Percentiles rank a stretch among this genome's conserved stretches.
Conservation (phyloP, 2,113 vertebrate genomes). For the Alligator mississippiensis region DNA sequence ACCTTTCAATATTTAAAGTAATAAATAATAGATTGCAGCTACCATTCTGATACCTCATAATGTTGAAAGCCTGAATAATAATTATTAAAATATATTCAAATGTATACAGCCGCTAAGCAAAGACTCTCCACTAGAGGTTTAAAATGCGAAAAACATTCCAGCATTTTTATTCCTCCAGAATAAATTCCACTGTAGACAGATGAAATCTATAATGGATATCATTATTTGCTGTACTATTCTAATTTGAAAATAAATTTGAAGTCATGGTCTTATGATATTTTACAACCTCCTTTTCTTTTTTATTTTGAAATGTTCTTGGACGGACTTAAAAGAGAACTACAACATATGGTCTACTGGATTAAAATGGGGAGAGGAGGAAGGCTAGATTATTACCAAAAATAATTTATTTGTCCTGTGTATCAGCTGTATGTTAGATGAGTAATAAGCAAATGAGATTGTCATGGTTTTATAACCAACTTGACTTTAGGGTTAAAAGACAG, state of each 20-base stretch:
- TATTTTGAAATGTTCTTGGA: constrained; percentile 76
- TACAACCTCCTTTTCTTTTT: constrained; percentile 65
- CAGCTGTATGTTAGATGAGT: constrained; percentile 34
- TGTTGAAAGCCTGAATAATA: background rate
- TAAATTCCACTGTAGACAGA: constrained; percentile 48
- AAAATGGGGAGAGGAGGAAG: constrained; percentile 59
- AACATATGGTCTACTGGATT: constrained; percentile 75
- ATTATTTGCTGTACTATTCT: constrained; percentile 44
- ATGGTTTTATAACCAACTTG: background rate
- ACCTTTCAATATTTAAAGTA: constrained; percentile 29
- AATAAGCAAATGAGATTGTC: constrained; percentile 48
- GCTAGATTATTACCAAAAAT: constrained; percentile 64
- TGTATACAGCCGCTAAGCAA: background rate
- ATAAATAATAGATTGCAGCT: constrained; percentile 17
- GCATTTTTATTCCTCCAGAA: background rate
- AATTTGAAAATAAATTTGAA: constrained; percentile 73
- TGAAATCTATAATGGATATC: constrained; percentile 55
- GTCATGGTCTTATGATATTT: constrained; percentile 62
- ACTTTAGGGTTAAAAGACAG: constrained; percentile 43
- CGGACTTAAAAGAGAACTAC: constrained; percentile 73
- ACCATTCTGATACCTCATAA: constrained; percentile 7
- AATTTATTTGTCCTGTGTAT: constrained; percentile 71
- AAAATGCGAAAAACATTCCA: background rate
- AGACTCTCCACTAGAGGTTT: background rate
- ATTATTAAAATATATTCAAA: background rate